phyloP scores from a whole-genome alignment of 2,113 vertebrate genomes.

The Anolis carolinensis region DNA sequence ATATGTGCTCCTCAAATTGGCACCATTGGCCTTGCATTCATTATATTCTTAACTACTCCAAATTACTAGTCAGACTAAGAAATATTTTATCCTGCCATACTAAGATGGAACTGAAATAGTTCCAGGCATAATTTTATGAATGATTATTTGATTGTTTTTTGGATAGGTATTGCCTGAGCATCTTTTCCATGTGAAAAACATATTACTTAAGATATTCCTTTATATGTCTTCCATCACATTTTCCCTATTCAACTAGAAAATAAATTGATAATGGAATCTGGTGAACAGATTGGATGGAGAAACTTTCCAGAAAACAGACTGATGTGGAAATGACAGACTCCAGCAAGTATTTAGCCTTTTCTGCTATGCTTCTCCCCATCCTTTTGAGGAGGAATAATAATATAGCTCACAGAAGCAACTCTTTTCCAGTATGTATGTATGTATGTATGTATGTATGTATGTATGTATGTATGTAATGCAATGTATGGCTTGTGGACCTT shows the following conservation, averaged over 20 bases:
- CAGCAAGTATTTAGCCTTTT: neutral
- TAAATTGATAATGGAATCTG: neutral
- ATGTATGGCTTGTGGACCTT: neutral
- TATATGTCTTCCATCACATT: constrained; percentile 17
- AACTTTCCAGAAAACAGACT: neutral
- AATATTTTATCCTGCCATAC: neutral
- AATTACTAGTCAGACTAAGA: neutral
- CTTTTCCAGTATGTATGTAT: no score
- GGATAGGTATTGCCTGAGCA: constrained; percentile 16
- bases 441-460: no score
- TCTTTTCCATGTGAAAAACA: constrained; percentile 30
- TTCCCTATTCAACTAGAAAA: constrained; percentile 8
- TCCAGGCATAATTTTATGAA: constrained; percentile 12
- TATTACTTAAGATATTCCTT: constrained; percentile 35
- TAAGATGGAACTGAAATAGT: neutral
- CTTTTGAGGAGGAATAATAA: neutral
- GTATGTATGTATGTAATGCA: neutral
- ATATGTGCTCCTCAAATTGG: neutral
- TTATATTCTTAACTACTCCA: neutral
- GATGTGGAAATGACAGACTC: neutral
- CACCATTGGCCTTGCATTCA: neutral
- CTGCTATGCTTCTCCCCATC: constrained; percentile 4
- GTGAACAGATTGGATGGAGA: neutral
- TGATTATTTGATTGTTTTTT: constrained; percentile 10
- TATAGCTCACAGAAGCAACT: neutral